These are phyloP conservation scores for Ennomos quercinarius DNA, from an alignment of 2,888 invertebrate genomes.

Conservation along the genomic window DNA sequence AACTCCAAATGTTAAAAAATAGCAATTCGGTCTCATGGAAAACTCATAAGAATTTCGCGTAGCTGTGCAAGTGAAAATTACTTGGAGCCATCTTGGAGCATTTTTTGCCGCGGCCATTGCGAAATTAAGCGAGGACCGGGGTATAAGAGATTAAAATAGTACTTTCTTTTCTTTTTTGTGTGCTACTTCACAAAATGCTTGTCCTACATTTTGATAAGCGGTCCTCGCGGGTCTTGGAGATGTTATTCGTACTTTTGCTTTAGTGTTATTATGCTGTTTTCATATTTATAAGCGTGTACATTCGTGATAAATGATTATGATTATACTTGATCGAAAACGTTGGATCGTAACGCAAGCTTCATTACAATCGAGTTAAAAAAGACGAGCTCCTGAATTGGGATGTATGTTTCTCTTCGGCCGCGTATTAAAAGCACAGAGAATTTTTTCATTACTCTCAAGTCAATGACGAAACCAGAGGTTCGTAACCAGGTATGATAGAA, in stretches of 20 bases:
- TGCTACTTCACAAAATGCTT: conserved; percentile 25
- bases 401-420: too few relatives aligned
- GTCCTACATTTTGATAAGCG: conserved; percentile 29
- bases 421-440: too few relatives aligned
- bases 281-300: too few relatives aligned
- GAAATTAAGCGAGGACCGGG: conserved; percentile 29
- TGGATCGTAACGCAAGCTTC: too few relatives aligned
- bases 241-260: conserved; percentile 14
- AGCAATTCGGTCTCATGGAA: conserved; percentile 17
- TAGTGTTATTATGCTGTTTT: neutral
- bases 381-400: too few relatives aligned
- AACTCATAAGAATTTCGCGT: conserved; percentile 28
- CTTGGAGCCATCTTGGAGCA: conserved; percentile 22
- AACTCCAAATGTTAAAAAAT: conserved; percentile 1
- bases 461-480: too few relatives aligned
- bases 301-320: too few relatives aligned
- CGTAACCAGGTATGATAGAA: too few relatives aligned
- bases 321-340: too few relatives aligned
- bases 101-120: conserved; percentile 29
- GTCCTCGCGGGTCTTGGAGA: conserved; percentile 14
- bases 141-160: conserved; percentile 32
- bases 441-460: too few relatives aligned
- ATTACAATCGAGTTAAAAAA: too few relatives aligned
- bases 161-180: conserved; percentile 30
- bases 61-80: conserved; percentile 27